A percentile compares a stretch with the other conserved stretches of the same genome.
Evolutionary conservation across 2,797 vertebrate species (phyloP).

Genomic region (Cryptoprocta ferox): DNA sequence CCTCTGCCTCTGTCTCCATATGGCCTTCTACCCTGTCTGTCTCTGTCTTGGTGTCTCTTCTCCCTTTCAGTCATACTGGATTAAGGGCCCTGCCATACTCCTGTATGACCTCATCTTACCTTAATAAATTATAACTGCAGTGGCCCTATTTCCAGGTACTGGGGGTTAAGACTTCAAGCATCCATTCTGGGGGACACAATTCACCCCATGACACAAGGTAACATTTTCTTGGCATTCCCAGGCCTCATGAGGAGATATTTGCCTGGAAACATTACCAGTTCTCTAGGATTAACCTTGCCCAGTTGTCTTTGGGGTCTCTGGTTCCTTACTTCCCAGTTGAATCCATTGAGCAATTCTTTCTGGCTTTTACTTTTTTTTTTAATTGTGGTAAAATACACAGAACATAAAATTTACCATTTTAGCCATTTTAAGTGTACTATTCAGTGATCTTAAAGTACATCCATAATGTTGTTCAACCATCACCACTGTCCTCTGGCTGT

Average conservation of each 20-base stretch:
- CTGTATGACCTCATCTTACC: not conserved
- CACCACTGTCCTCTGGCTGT: not conserved
- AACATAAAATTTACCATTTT: not conserved
- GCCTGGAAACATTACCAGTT: not conserved
- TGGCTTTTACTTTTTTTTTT: not conserved
- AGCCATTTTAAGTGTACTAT: not conserved
- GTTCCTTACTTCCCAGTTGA: not conserved
- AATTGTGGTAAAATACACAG: constrained; percentile 28
- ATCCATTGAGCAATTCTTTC: not conserved
- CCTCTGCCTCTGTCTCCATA: not conserved
- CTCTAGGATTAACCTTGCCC: not conserved
- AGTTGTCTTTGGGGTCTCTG: not conserved
- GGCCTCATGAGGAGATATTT: not conserved
- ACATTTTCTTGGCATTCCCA: not conserved
- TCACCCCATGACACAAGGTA: not conserved
- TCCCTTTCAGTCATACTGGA: not conserved
- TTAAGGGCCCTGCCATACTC: not conserved
- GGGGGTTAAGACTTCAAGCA: not conserved
- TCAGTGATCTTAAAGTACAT: not conserved
- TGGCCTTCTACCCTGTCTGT: not conserved
- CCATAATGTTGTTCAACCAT: not conserved
- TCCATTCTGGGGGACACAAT: not conserved
- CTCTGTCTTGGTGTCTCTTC: not conserved
- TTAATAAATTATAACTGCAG: not conserved
- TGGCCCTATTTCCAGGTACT: not conserved